phyloP scores from a whole-genome alignment of 2,113 vertebrate species.

The Chaetorhynchus papuensis region DNA sequence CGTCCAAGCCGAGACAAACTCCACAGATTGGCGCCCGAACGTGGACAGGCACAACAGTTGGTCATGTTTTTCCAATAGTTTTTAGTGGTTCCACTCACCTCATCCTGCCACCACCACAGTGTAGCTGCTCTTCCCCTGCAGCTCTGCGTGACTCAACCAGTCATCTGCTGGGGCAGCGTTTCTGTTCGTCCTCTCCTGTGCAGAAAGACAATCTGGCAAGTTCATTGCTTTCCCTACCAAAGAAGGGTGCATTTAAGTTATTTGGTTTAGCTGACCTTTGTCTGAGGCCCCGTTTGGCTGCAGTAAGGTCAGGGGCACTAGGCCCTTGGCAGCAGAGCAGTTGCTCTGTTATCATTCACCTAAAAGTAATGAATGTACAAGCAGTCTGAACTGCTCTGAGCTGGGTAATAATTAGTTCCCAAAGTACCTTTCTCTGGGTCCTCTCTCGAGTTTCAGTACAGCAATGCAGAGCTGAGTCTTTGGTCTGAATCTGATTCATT shows the following conservation, averaged over 20 bases:
- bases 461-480: neutral
- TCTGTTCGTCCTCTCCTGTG: neutral
- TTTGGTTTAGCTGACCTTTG: neutral
- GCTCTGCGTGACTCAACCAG: neutral
- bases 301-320: neutral
- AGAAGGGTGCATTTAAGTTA: neutral
- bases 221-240: neutral
- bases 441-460: neutral
- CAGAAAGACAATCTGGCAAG: neutral
- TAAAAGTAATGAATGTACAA: neutral
- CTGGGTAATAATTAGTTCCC: neutral
- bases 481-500: neutral
- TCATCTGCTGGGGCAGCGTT: rapidly evolving
- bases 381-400: neutral
- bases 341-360: neutral
- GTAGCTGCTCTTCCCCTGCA: neutral
- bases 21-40: too few species aligned
- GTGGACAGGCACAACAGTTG: too few species aligned
- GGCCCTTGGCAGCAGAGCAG: neutral
- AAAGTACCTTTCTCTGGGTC: neutral
- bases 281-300: neutral
- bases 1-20: too few species aligned
- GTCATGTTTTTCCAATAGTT: neutral
- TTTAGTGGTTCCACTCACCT: neutral
- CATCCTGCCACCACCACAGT: neutral